A percentile compares a stretch with the other conserved stretches of the same genome.
These are phyloP conservation scores for Macroteleia sp. DNA, from an alignment of 2,888 invertebrate species.

Conservation along the genomic window DNA sequence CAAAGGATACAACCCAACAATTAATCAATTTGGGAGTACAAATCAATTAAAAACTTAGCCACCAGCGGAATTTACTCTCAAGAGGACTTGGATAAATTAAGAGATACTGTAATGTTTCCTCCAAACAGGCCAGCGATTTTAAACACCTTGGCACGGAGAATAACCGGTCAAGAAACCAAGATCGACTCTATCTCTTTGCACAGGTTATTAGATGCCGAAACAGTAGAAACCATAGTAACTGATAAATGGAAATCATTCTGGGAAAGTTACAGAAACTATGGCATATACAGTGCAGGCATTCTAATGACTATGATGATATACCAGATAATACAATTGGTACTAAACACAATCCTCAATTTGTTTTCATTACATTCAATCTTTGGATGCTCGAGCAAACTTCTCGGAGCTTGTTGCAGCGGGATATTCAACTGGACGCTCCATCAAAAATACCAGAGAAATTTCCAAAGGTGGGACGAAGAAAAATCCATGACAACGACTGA, in stretches of 20 bases:
- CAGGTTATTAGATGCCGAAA: neutral
- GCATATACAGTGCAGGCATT: neutral
- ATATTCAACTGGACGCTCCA: neutral
- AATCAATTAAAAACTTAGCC: slow-evolving; percentile 1
- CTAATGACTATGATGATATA: neutral
- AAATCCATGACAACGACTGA: neutral
- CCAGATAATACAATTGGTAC: neutral
- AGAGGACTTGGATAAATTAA: neutral
- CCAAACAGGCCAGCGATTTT: neutral
- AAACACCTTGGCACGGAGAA: neutral
- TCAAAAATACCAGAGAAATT: neutral
- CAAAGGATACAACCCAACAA: neutral
- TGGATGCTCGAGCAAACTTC: neutral
- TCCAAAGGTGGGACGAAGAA: neutral
- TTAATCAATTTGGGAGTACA: slow-evolving; percentile 5
- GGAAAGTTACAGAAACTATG: neutral
- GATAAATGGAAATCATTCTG: neutral
- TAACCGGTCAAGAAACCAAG: neutral
- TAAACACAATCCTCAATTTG: neutral
- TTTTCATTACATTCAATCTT: neutral
- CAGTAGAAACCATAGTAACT: neutral
- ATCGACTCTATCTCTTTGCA: neutral
- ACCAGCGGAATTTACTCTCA: slow-evolving; percentile 3
- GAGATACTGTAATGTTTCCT: slow-evolving; percentile 3
- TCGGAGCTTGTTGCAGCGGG: neutral